These are phyloP conservation scores for Hemithea aestivaria DNA, from an alignment of 2,888 invertebrate genomes.

Conservation along the genomic window DNA sequence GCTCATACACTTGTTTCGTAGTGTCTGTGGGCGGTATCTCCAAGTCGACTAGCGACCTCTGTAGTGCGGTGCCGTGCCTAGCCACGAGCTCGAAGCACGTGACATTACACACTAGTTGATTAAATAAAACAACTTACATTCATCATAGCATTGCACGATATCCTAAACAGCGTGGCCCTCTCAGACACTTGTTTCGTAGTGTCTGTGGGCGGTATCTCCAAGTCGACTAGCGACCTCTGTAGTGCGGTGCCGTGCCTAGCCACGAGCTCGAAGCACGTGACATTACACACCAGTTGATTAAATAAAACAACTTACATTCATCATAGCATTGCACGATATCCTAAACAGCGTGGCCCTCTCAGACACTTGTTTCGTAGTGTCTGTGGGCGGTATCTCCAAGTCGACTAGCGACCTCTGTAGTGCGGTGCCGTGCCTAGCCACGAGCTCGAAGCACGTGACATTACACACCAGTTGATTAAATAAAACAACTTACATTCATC, in stretches of 20 bases:
- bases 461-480: too few species aligned
- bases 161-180: constrained; percentile 95
- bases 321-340: constrained; percentile 97
- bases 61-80: too few species aligned
- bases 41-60: too few species aligned
- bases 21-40: too few species aligned
- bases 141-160: constrained; percentile 98
- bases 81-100: too few species aligned
- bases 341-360: constrained; percentile 97
- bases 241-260: constrained; percentile 92
- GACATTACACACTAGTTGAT: too few species aligned
- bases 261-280: constrained; percentile 95
- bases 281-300: too few species aligned
- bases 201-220: constrained; percentile 85
- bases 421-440: constrained; percentile 91
- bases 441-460: constrained; percentile 95
- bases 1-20: too few species aligned
- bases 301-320: constrained; percentile 90
- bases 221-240: constrained; percentile 87
- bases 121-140: too few species aligned
- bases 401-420: constrained; percentile 90
- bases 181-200: constrained; percentile 95
- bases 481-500: constrained; percentile 93
- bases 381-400: constrained; percentile 85
- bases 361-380: constrained; percentile 92